Conservation (phyloP, 2,888 invertebrate genomes). For the Cephonodes hylas region DNA sequence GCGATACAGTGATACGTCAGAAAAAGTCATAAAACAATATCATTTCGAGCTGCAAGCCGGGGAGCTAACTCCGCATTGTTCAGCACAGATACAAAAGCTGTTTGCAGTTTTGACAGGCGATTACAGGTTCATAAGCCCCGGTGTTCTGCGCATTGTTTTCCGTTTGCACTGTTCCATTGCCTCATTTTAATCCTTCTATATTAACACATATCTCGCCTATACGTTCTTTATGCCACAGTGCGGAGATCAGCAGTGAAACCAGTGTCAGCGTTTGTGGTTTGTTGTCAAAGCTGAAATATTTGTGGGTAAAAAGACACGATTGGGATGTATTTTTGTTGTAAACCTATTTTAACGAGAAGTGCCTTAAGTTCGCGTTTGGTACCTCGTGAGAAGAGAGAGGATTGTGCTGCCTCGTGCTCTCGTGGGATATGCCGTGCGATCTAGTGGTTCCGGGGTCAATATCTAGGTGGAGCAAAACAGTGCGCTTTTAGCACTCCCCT, state of each 20-base stretch:
- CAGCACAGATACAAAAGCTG: background rate
- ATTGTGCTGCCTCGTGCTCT: no score
- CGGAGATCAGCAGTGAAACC: background rate
- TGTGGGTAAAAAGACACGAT: no score
- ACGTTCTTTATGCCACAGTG: background rate
- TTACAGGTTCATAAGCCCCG: background rate
- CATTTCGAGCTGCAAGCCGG: background rate
- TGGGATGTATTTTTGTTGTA: no score
- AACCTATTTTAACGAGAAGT: no score
- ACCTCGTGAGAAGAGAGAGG: no score
- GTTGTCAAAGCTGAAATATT: no score
- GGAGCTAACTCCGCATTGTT: background rate
- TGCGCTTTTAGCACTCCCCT: no score
- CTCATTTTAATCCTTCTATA: conserved; percentile 31
- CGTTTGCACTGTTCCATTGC: conserved; percentile 22
- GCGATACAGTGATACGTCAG: background rate
- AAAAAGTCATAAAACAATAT: background rate
- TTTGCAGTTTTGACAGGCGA: conserved; percentile 8
- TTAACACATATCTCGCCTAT: conserved; percentile 24
- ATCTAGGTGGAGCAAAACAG: no score
- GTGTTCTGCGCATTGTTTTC: background rate
- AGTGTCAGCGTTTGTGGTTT: no score
- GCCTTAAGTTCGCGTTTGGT: no score
- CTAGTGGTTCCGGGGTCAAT: no score
- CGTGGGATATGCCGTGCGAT: no score